Base-by-base conservation (phyloP, 2,797 vertebrate genomes). In the Parotocinclus haroldoi region DNA sequence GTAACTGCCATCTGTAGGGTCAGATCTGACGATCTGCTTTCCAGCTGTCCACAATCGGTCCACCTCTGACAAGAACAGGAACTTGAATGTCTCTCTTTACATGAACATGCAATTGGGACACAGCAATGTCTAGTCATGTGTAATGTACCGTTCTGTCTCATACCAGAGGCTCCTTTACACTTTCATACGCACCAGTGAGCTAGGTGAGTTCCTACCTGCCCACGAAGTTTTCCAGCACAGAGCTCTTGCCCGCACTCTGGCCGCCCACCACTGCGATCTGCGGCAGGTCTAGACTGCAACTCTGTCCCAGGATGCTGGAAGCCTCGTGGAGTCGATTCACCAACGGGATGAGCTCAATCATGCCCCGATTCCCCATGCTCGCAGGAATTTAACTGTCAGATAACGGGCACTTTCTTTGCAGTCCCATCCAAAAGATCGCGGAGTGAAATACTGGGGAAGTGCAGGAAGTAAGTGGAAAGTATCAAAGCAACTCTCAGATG, bases 251-350 rank as follows among this genome's bases (percentile, higher is more conserved):
- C 0, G 94, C 91, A 71, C 94, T 96, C 86, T 97, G 95, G 18
- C 92, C 93, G 55, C 95, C 95, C 73, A 98, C 94, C 82, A 98
- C 95, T 0, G 93, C 93, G 37, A 97, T 95, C 87, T 96, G 95
- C 11, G 95, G 95, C 83, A 97, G 89, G 75, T 93, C 91, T 65
- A 96, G 89, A 78, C 87, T 83, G 84, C 87, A 93, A 87, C 56
- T 92, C 84, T 90, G 89, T 0, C 92, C 94, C 81, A 91, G 87
- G 70, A 82, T 80, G 69, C 89, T 78, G 83, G 96, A 93, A 18
- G 94, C 92, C 18, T 93, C 93, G 58, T 95, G 95, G 11, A 97
- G 91, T 9, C 91, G 89, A 86, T 97, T 95, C 66, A 98, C 93
- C 79, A 96, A 82, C 59, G 92, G 94, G 77, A 97, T 95, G 48